Conservation (phyloP, 2,888 invertebrate species). For the Pemphredon lugubris region DNA sequence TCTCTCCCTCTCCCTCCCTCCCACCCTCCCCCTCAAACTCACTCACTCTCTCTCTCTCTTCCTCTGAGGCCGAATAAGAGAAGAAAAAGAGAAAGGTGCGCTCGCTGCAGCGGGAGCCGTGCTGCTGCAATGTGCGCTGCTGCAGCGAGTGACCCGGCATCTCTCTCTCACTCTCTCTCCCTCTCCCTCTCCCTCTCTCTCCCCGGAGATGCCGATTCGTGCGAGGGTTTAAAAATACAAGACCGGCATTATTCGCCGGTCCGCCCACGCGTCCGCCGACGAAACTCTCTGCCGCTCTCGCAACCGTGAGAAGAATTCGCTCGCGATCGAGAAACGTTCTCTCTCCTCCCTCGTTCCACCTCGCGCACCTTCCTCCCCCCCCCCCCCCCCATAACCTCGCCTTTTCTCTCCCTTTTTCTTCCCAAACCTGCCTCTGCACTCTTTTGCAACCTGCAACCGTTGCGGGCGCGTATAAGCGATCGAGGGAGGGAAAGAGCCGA, state of each 20-base stretch:
- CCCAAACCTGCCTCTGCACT: constrained; percentile 43
- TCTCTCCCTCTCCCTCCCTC: constrained; percentile 18
- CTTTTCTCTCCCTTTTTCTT: constrained; percentile 32
- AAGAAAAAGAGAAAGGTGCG: constrained; percentile 61
- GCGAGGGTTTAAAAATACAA: constrained; percentile 71
- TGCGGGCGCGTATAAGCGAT: constrained; percentile 28
- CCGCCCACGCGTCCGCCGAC: constrained; percentile 71
- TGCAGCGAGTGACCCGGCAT: constrained; percentile 51
- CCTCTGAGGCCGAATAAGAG: constrained; percentile 38
- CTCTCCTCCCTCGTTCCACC: constrained; percentile 3
- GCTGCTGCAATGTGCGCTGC: constrained; percentile 49
- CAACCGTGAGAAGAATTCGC: constrained; percentile 75
- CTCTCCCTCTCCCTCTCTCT: too few species aligned
- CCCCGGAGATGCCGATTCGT: constrained; percentile 55
- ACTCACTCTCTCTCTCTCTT: constrained; percentile 2
- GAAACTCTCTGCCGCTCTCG: constrained; percentile 65
- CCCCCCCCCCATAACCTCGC: constrained; percentile 4
- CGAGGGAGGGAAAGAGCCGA: constrained; percentile 27
- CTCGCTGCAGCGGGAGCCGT: constrained; percentile 52
- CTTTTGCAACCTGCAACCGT: constrained; percentile 54
- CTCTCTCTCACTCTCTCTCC: too few species aligned
- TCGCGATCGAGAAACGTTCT: constrained; percentile 62
- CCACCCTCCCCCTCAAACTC: not conserved
- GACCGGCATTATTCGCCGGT: constrained; percentile 71
- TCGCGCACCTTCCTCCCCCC: not conserved